phyloP scores from a whole-genome alignment of 2,113 vertebrate genomes.

The Bostrychus sinensis region DNA sequence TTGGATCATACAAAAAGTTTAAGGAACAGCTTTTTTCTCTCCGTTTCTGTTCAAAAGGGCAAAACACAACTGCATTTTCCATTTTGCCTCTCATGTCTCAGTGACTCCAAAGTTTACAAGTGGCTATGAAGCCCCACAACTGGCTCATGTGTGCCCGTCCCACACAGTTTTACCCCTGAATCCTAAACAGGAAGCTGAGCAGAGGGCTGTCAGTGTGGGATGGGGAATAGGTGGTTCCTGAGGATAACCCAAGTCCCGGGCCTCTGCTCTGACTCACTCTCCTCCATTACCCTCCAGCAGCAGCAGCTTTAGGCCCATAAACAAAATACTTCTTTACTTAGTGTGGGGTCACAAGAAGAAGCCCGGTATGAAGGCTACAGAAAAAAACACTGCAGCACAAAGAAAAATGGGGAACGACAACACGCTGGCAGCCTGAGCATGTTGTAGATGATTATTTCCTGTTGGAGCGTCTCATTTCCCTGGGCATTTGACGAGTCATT shows the following conservation, averaged over 20 bases:
- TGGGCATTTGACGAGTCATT: constrained; percentile 25
- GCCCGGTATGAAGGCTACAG: background rate
- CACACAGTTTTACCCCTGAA: constrained; percentile 14
- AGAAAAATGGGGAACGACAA: constrained; percentile 16
- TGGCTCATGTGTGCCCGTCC: constrained; percentile 4
- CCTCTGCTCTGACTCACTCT: constrained; percentile 23
- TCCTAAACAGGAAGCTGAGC: constrained; percentile 36
- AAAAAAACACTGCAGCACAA: background rate
- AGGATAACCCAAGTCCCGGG: constrained; percentile 20
- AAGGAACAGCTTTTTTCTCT: too few species aligned
- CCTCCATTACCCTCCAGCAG: constrained; percentile 8
- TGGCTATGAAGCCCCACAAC: too few species aligned
- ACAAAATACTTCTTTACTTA: constrained; percentile 1
- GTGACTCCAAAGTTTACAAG: too few species aligned
- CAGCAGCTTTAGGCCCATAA: constrained; percentile 24
- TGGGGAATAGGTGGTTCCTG: constrained; percentile 38
- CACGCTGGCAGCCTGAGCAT: constrained; percentile 12
- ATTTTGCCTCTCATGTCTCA: too few species aligned
- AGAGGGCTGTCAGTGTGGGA: constrained; percentile 14
- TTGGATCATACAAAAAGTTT: too few species aligned
- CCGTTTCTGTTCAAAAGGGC: too few species aligned
- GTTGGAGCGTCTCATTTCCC: constrained; percentile 37
- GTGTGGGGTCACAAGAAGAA: constrained; percentile 5
- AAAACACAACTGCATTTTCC: too few species aligned
- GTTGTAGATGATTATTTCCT: constrained; percentile 43